Conservation (phyloP, 2,113 vertebrate species). For the Eidolon helvum region DNA sequence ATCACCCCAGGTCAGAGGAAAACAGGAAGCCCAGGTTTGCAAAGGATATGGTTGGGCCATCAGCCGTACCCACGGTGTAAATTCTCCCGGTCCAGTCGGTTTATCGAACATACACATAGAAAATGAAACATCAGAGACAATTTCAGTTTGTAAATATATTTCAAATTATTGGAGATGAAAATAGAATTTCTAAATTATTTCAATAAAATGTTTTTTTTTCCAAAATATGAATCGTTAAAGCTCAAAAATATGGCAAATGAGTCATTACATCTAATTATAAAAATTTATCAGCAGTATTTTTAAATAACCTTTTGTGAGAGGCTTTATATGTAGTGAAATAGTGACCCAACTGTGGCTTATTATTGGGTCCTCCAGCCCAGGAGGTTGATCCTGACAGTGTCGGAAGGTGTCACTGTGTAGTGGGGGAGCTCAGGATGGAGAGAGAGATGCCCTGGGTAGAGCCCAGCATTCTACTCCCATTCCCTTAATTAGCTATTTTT, state of each 20-base stretch:
- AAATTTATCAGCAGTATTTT: background rate
- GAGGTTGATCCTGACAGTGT: background rate
- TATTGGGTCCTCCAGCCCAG: background rate
- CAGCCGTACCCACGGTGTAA: background rate
- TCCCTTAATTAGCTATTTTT: background rate
- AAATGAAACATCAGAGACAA: background rate
- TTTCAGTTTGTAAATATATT: constrained; percentile 35
- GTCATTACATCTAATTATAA: constrained; percentile 21
- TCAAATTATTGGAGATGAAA: constrained; percentile 19
- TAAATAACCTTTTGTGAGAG: constrained; percentile 11
- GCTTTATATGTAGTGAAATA: background rate
- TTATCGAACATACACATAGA: background rate
- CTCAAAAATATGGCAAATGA: constrained; percentile 46
- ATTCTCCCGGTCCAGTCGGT: background rate
- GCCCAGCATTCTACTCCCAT: background rate
- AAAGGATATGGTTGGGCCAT: background rate
- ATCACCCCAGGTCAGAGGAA: background rate
- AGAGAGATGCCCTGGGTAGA: background rate
- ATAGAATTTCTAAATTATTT: constrained; percentile 43
- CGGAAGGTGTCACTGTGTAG: background rate
- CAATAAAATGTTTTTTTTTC: background rate
- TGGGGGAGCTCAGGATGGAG: background rate
- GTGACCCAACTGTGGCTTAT: background rate
- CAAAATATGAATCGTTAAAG: constrained; percentile 8
- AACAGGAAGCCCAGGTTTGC: background rate